Conservation (phyloP, 2,113 vertebrate species). For the Dipodomys ordii region DNA sequence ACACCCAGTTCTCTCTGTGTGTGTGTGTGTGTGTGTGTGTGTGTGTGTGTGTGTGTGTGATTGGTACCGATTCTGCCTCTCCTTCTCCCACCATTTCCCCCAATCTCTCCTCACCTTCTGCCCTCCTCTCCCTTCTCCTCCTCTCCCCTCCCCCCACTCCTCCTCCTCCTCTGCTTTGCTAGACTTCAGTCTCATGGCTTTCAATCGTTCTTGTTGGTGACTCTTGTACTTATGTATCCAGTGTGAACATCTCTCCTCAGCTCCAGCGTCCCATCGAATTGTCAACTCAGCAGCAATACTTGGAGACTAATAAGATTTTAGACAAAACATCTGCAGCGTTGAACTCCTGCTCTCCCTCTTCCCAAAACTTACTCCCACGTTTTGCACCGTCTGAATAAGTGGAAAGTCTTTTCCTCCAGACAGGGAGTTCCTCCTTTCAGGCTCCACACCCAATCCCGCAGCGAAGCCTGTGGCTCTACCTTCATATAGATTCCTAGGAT, state of each 20-base stretch:
- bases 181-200: not conserved
- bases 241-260: not conserved
- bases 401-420: not conserved
- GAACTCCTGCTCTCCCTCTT: not conserved
- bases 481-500: not conserved
- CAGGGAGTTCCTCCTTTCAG: not conserved
- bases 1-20: not conserved
- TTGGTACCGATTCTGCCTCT: not conserved
- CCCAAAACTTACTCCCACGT: not conserved
- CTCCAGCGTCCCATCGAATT: not conserved
- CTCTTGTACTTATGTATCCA: not conserved
- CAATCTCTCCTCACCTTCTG: too few species aligned
- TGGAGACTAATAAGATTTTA: not conserved
- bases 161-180: not conserved
- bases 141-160: not conserved
- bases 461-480: not conserved
- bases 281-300: not conserved
- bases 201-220: not conserved
- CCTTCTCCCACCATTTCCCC: not conserved
- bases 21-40: not conserved
- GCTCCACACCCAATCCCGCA: not conserved
- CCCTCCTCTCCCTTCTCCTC: accelerated
- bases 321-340: not conserved
- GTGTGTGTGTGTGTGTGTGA: not conserved
- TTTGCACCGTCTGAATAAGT: not conserved